phyloP scores from a whole-genome alignment of 2,113 vertebrate genomes.

The Phrynocephalus versicolor region DNA sequence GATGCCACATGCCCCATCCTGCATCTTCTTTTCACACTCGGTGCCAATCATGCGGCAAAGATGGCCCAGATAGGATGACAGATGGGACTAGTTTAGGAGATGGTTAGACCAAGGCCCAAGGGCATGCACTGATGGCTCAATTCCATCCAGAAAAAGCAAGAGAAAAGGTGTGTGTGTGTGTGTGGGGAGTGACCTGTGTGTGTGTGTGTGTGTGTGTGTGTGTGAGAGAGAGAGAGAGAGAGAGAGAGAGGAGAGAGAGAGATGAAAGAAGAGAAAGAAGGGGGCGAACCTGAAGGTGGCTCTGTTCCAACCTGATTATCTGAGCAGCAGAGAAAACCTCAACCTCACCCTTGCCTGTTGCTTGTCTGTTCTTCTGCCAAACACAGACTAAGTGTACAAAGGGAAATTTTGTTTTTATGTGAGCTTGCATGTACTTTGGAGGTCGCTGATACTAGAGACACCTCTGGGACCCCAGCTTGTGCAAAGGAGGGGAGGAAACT shows the following conservation, averaged over 20 bases:
- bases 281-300: neutral
- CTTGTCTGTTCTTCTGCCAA: slow-evolving; percentile 6
- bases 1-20: slow-evolving; percentile 68
- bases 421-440: neutral
- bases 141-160: slow-evolving; percentile 24
- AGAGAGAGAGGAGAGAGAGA: neutral
- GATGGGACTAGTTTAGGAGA: slow-evolving; percentile 71
- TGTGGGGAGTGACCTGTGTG: too few relatives aligned
- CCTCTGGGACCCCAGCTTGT: rapidly evolving
- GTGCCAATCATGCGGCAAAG: slow-evolving; percentile 59
- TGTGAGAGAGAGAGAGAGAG: neutral
- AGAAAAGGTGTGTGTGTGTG: too few relatives aligned
- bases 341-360: slow-evolving; percentile 15
- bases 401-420: neutral
- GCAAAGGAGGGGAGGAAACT: neutral
- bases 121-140: slow-evolving; percentile 37
- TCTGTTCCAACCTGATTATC: neutral
- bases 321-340: neutral
- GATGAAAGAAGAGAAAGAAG: neutral
- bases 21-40: slow-evolving; percentile 70
- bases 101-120: slow-evolving; percentile 53
- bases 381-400: neutral
- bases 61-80: slow-evolving; percentile 72
- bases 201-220: too few relatives aligned
- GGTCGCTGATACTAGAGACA: neutral